phyloP scores from a whole-genome alignment of 2,888 invertebrate genomes.

The Drosophila mulleri region DNA sequence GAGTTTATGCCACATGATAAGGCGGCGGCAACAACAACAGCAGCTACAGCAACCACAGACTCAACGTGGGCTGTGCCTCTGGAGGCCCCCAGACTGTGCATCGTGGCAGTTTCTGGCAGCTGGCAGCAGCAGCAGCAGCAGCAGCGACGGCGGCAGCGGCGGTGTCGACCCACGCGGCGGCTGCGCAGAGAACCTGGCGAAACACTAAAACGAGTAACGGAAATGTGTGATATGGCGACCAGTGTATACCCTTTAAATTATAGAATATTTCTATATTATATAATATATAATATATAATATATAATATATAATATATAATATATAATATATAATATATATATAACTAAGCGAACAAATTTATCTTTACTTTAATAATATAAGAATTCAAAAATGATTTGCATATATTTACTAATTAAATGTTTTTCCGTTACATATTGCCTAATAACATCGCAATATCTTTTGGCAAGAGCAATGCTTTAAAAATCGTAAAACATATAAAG shows the following conservation, averaged over 20 bases:
- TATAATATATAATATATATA: too few species aligned
- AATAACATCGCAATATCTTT: background rate
- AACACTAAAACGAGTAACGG: constrained; percentile 12
- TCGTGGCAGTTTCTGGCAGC: constrained; percentile 46
- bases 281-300: too few species aligned
- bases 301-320: too few species aligned
- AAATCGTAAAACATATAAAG: constrained; percentile 9
- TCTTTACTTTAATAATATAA: background rate
- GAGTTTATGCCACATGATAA: constrained; percentile 62
- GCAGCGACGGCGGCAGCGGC: constrained; percentile 21
- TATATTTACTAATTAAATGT: background rate
- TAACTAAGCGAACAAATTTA: background rate
- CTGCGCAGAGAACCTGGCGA: constrained; percentile 36
- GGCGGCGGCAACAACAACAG: constrained; percentile 29
- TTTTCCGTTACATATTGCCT: background rate
- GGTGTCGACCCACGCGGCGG: constrained; percentile 47
- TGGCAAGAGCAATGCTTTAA: constrained; percentile 14
- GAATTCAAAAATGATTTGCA: background rate
- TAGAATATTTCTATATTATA: background rate
- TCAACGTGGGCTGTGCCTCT: constrained; percentile 49
- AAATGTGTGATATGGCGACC: background rate
- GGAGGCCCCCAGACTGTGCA: constrained; percentile 49
- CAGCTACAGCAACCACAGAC: constrained; percentile 17
- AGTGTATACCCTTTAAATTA: constrained; percentile 9
- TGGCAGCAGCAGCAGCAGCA: constrained; percentile 17